A percentile compares a stretch with the other conserved stretches of the same genome.
Conservation (phyloP, 1,140 invertebrate genomes). For the Drosophila setifemur region DNA sequence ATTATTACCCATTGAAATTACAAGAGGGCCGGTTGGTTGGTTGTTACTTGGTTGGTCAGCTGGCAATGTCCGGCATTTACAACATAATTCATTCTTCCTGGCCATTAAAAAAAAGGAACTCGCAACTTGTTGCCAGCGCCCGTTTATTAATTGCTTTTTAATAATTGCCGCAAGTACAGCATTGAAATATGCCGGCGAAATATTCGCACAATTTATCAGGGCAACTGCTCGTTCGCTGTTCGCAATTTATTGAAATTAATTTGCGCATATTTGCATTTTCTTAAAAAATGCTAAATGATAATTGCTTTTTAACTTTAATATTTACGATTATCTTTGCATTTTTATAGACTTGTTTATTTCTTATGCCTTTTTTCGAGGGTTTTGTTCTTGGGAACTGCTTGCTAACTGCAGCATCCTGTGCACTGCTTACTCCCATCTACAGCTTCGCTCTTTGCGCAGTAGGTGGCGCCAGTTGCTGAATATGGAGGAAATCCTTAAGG, state of each 20-base stretch:
- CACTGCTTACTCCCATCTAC: conserved; percentile 30
- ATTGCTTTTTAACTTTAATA: conserved; percentile 33
- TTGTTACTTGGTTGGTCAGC: no score
- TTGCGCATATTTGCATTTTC: conserved; percentile 42
- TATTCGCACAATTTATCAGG: conserved; percentile 57
- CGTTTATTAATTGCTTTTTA: conserved; percentile 79
- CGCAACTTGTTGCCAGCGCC: conserved; percentile 45
- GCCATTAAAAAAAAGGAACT: conserved; percentile 38
- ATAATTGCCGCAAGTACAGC: conserved; percentile 54
- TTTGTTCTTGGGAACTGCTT: conserved; percentile 57
- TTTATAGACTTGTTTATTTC: neutral
- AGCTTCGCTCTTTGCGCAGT: conserved; percentile 30
- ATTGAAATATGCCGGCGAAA: conserved; percentile 39
- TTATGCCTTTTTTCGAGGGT: neutral
- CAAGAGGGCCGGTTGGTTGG: no score
- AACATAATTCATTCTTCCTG: conserved; percentile 69
- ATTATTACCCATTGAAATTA: conserved; percentile 77
- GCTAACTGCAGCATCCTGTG: conserved; percentile 20
- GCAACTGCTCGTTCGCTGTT: conserved; percentile 7
- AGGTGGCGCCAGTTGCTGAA: conserved; percentile 47
- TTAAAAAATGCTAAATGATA: conserved; percentile 44
- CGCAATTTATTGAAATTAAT: conserved; percentile 73
- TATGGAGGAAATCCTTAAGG: neutral
- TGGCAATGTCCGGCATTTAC: conserved; percentile 71
- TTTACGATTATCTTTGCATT: conserved; percentile 25